These are phyloP conservation scores for Glyphotaelius pellucidus DNA, from an alignment of 2,888 invertebrate genomes.

Conservation along the genomic window DNA sequence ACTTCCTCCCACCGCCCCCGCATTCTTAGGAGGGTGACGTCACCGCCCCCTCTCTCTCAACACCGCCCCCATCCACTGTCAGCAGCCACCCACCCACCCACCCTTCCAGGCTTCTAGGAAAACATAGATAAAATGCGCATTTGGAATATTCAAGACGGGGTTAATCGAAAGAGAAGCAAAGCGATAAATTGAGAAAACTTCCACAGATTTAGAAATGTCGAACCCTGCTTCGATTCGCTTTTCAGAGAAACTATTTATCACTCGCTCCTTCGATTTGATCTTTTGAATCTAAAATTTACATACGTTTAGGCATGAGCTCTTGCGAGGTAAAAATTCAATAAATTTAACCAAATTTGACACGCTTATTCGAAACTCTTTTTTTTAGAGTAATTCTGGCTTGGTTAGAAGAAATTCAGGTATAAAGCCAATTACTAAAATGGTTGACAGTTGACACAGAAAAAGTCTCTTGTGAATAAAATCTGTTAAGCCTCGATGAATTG, in stretches of 20 bases:
- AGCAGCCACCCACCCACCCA: not conserved
- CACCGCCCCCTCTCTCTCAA: slow-evolving; percentile 59
- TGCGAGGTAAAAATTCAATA: not conserved
- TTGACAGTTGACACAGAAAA: not conserved
- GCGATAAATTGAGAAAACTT: not conserved
- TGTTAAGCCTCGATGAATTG: too few relatives aligned
- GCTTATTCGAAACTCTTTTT: not conserved
- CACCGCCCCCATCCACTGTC: not conserved
- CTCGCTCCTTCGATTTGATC: not conserved
- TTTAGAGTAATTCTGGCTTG: not conserved
- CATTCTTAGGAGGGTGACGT: slow-evolving; percentile 51
- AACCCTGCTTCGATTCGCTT: not conserved
- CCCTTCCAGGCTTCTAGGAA: slow-evolving; percentile 13
- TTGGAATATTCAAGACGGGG: slow-evolving; percentile 38
- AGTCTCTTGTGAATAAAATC: not conserved
- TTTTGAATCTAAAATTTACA: not conserved
- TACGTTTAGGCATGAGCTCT: not conserved
- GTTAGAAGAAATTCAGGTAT: not conserved
- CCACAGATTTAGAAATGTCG: not conserved
- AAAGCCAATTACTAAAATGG: not conserved
- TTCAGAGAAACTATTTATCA: not conserved
- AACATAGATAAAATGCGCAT: slow-evolving; percentile 11
- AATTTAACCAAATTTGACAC: not conserved
- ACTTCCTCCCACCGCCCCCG: slow-evolving; percentile 71
- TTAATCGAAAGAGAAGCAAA: slow-evolving; percentile 40